These are phyloP conservation scores for Bambusicola thoracicus DNA, from an alignment of 2,113 vertebrate species.

Conservation along the genomic window DNA sequence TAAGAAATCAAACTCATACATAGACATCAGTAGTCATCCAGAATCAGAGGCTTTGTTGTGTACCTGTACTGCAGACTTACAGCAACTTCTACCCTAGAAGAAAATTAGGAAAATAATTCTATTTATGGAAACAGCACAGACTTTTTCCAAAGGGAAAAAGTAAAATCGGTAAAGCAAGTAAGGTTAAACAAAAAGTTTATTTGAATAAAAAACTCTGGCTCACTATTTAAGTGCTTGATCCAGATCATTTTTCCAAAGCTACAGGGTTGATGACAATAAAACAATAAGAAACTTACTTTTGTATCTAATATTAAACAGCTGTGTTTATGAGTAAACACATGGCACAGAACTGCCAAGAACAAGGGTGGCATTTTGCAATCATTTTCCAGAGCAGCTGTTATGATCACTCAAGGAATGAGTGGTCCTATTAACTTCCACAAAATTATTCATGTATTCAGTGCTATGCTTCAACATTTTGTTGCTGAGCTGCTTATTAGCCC, in stretches of 20 bases:
- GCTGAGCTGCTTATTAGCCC: background rate
- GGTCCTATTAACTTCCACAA: background rate
- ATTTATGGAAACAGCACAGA: background rate
- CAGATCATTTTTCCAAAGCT: background rate
- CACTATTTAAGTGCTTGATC: background rate
- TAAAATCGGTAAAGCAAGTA: background rate
- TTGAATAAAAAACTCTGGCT: background rate
- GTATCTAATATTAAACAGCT: slow-evolving; percentile 13
- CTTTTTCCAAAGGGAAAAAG: background rate
- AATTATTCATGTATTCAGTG: background rate
- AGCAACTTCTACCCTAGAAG: background rate
- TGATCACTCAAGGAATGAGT: background rate
- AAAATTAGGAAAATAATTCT: background rate
- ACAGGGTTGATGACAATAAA: background rate
- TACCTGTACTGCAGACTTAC: background rate
- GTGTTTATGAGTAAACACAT: slow-evolving; percentile 13
- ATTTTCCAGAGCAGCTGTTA: slow-evolving; percentile 21
- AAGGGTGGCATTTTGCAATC: slow-evolving; percentile 14
- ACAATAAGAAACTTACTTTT: slow-evolving; percentile 1
- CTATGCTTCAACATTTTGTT: background rate
- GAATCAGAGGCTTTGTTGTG: background rate
- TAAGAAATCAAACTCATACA: background rate
- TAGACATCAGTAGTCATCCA: background rate
- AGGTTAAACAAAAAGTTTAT: background rate
- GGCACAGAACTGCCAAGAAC: slow-evolving; percentile 16